Base-by-base conservation (phyloP, 2,888 invertebrate species). In the Temnothorax rugatulus region DNA sequence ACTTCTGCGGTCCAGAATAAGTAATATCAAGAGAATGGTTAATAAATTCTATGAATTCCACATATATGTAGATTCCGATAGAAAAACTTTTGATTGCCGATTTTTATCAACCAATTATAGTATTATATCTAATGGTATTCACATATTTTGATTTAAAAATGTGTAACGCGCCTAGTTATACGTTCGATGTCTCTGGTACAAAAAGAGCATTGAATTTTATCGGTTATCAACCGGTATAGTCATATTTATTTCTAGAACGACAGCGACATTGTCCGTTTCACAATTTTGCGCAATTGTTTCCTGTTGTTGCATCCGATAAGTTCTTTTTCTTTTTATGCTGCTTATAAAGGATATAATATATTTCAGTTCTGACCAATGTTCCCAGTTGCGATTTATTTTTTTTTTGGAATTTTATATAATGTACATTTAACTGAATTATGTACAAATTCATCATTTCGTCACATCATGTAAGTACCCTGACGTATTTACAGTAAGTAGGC, bases 341-440 rank as follows among this genome's bases (percentile, higher is more conserved):
- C 41, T 68, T 50, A 50, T n/a, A 47, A 69, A 34, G 44, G 38
- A 69, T 77, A 44, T 57, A 59, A 77, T 77, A 21, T 38, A 69
- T 79, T 47, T 69, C 38, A 13, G 8, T 69, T 47, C 3, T 69
- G 4, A 13, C 21, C n/a, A 64, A 79, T 57, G 5, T 44, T 34
- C 18, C 8, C 13, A 29, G 21, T 59, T 79, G 29, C n/a, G 68
- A 59, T 77, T 69, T 79, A 79, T 69, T 63, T 68, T 34, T 79
- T 44, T 57, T 69, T 29, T 21, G 0, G 15, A 4, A 13, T 57
- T 68, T 54, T 44, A 66, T 41, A 38, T 76, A 44, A 41, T 66
- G 38, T 64, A 76, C 50, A 64, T 52, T 63, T 38, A 34, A 29
- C 29, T 77, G 15, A 29, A 29, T 44, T 77, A 77, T 77, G 44